Evolutionary conservation across 2,888 invertebrate genomes (phyloP).

Genomic region (Sarcophaga subvicina): DNA sequence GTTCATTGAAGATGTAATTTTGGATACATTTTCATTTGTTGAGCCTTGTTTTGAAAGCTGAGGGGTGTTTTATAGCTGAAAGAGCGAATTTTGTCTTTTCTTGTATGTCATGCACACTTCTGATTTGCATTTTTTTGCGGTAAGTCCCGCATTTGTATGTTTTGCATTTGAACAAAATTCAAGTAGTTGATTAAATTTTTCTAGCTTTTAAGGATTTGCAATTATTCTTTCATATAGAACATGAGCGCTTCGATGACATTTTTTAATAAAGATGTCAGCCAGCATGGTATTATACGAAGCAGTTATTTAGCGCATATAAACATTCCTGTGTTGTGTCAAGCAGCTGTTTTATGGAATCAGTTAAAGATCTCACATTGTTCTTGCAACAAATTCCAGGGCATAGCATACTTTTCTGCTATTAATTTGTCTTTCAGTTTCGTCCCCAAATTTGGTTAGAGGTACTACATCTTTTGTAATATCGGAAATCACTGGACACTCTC

Average conservation of each 20-base stretch:
- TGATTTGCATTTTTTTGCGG: conserved; percentile 12
- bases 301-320: background rate
- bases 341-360: background rate
- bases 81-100: background rate
- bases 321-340: conserved; percentile 13
- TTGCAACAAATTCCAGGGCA: conserved; percentile 6
- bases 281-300: conserved; percentile 6
- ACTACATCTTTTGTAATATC: too few species aligned
- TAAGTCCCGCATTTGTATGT: background rate
- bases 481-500: too few species aligned
- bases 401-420: conserved; percentile 9
- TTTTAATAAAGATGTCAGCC: background rate
- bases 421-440: too few species aligned
- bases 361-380: background rate
- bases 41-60: background rate
- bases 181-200: background rate
- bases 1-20: background rate
- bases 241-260: conserved; percentile 2
- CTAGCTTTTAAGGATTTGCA: conserved; percentile 1
- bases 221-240: conserved; percentile 5
- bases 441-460: too few species aligned
- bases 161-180: background rate
- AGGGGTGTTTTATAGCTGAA: background rate
- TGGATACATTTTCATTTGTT: background rate
- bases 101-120: background rate